Base-by-base conservation (phyloP, 1,140 invertebrate genomes). In the Drosophila pruinosa region DNA sequence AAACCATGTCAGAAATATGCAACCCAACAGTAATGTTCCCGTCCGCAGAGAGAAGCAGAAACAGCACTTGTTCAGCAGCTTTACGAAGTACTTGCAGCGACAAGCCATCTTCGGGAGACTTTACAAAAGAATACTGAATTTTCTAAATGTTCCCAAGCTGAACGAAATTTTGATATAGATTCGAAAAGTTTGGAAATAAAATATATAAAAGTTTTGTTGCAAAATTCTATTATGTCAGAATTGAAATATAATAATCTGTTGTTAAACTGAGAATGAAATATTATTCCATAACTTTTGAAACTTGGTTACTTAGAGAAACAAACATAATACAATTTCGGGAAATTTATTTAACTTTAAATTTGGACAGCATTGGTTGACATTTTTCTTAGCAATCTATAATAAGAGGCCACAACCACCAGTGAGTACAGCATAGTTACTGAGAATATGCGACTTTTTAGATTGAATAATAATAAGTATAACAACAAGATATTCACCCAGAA, bases 1-100 rank as follows among this genome's bases (percentile, higher is more conserved):
- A 31, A 78, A 86, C 82, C 82, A 86, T 3, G 70, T 78, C 4
- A 86, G 47, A 4, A 88, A 81, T n/a, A 86, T 69, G 63, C 70
- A 86, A 1, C 81, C 81, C 8, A 78, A 14, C 1, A 86, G 6
- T n/a, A 86, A 10, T 0, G 58, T 50, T 1, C 82, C 82, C 0
- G 57, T 43, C 1, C 82, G 65, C 19, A 86, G 43, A 0, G 48
- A 43, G 4, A 72, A 71, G 31, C 67, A 88, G 15, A 50, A 61
- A 19, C 82, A 86, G 47, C 82, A 86, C 1, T 22, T 82, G 0
- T 36, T 65, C 0, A 82, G 2, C 6, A 78, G 41, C 45, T 70
- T 67, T 1, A 38, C 21, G 0, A 81, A 56, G 52, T 72, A 82
- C 52, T 65, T 63, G 48, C 82, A 86, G 24, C 31, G 59, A 38